These are phyloP conservation scores for Drosophila barbarae DNA, from an alignment of 2,888 invertebrate species.

Conservation along the genomic window DNA sequence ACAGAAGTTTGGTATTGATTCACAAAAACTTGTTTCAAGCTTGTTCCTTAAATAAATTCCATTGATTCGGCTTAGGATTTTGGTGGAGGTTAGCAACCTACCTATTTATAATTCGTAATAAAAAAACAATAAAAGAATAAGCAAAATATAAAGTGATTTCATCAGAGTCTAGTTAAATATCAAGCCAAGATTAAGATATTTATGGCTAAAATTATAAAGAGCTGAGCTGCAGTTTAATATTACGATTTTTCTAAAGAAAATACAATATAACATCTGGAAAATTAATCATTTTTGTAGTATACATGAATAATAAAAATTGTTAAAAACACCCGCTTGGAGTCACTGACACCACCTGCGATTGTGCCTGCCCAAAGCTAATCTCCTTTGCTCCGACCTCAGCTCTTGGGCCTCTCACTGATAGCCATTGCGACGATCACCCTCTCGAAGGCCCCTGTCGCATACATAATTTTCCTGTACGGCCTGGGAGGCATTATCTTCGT, in stretches of 20 bases:
- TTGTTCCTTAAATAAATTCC: constrained; percentile 7
- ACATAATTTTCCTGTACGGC: constrained; percentile 59
- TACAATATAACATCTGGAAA: not conserved
- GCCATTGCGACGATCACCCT: constrained; percentile 56
- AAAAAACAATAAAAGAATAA: not conserved
- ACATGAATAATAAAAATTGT: not conserved
- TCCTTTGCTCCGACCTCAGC: constrained; percentile 41
- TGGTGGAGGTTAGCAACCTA: not conserved
- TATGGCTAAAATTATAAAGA: not conserved
- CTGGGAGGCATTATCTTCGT: constrained; percentile 64
- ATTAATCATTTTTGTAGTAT: not conserved
- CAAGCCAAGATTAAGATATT: too few relatives aligned
- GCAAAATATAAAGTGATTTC: not conserved
- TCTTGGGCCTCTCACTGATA: constrained; percentile 64
- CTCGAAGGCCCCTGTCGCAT: constrained; percentile 56
- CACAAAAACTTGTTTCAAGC: constrained; percentile 13
- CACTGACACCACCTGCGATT: constrained; percentile 4
- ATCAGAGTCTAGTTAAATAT: not conserved
- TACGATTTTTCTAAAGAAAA: not conserved
- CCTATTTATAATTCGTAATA: not conserved
- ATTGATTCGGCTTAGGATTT: constrained; percentile 2
- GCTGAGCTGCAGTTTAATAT: not conserved
- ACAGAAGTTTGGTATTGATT: not conserved
- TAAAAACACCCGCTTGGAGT: not conserved
- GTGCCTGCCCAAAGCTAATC: constrained; percentile 25